phyloP scores from a whole-genome alignment of 2,797 vertebrate genomes.

The Australoheros facetus region DNA sequence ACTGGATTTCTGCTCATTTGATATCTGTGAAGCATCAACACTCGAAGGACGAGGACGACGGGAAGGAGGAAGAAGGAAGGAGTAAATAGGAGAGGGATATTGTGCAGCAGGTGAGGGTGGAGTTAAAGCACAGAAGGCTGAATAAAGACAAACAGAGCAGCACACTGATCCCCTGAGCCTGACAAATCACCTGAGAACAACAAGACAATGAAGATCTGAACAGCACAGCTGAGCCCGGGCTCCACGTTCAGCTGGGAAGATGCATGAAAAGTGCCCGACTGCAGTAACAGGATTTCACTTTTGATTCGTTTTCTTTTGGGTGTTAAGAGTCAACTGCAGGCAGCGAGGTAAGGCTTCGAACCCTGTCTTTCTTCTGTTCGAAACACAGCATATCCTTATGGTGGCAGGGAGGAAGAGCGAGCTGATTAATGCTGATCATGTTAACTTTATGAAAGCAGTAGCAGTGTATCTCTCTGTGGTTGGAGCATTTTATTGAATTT shows the following conservation, averaged over 20 bases:
- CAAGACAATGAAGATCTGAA: constrained; percentile 54
- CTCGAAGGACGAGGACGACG: background rate
- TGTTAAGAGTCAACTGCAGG: constrained; percentile 9
- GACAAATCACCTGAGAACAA: constrained; percentile 37
- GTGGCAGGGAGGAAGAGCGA: background rate
- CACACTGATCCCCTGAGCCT: constrained; percentile 58
- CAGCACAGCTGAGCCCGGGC: constrained; percentile 20
- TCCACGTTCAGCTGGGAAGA: constrained; percentile 22
- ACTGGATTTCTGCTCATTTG: constrained; percentile 7
- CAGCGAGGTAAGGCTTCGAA: constrained; percentile 47
- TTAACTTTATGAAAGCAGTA: background rate
- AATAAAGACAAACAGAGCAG: constrained; percentile 65
- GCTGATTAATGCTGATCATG: background rate
- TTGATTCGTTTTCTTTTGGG: constrained; percentile 5
- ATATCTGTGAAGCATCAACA: background rate
- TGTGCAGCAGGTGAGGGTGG: constrained; percentile 69
- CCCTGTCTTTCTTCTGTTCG: background rate
- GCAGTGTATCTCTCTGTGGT: background rate
- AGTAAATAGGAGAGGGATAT: constrained; percentile 14
- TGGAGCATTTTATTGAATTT: background rate
- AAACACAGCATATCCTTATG: background rate
- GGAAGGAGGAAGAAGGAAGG: constrained; percentile 30
- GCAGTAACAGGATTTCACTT: constrained; percentile 5
- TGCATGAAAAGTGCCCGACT: constrained; percentile 11
- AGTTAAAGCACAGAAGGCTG: constrained; percentile 62